These are phyloP conservation scores for Helicoverpa assulta DNA, from an alignment of 2,888 invertebrate species.

Conservation along the genomic window DNA sequence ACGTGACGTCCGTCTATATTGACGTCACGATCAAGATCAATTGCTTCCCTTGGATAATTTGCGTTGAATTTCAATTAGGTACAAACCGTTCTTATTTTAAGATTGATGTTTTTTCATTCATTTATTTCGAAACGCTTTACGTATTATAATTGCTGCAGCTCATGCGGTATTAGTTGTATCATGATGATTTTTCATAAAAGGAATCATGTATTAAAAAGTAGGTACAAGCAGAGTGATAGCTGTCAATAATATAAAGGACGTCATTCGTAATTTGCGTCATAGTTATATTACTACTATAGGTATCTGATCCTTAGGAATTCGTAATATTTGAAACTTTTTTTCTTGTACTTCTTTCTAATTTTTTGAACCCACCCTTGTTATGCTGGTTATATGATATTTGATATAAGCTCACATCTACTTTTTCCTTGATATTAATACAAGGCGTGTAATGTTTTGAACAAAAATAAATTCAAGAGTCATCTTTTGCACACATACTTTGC, in stretches of 20 bases:
- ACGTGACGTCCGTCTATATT: constrained; percentile 33
- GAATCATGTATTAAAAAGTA: neutral
- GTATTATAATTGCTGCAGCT: constrained; percentile 3
- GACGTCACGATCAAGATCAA: constrained; percentile 27
- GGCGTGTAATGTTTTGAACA: too few species aligned
- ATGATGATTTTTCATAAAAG: constrained; percentile 7
- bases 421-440: too few species aligned
- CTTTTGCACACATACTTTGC: too few species aligned
- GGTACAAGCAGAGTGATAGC: neutral
- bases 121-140: constrained; percentile 4
- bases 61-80: constrained; percentile 36
- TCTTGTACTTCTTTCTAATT: too few species aligned
- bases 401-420: too few species aligned
- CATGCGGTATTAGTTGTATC: constrained; percentile 1
- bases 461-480: too few species aligned
- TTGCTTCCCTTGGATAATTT: constrained; percentile 12
- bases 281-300: neutral
- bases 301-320: neutral
- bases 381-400: too few species aligned
- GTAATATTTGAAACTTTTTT: neutral
- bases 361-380: too few species aligned
- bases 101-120: neutral
- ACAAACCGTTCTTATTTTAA: neutral
- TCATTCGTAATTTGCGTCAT: neutral
- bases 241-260: neutral